phyloP scores from a whole-genome alignment of 2,888 invertebrate genomes.

The Lasioglossum pauxillum region DNA sequence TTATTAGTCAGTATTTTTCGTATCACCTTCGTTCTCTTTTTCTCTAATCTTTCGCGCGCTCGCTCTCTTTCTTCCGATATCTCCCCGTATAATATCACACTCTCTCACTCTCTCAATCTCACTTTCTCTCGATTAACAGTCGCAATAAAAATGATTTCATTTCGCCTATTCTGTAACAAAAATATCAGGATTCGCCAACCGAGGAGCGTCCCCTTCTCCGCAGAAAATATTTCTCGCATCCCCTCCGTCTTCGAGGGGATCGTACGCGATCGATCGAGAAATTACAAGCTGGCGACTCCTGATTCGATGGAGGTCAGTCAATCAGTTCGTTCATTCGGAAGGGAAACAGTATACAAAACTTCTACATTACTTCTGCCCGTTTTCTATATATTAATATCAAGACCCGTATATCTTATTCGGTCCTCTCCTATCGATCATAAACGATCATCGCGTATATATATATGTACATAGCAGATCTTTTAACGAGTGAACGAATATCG shows the following conservation, averaged over 20 bases:
- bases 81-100: conserved; percentile 34
- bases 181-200: conserved; percentile 33
- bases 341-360: conserved; percentile 1
- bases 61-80: conserved; percentile 51
- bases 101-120: conserved; percentile 54
- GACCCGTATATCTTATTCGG: not conserved
- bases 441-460: conserved; percentile 6
- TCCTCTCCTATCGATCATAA: conserved; percentile 6
- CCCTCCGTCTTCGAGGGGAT: not conserved
- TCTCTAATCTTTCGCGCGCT: conserved; percentile 60
- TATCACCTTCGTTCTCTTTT: conserved; percentile 64
- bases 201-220: not conserved
- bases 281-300: not conserved
- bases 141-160: conserved; percentile 74
- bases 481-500: not conserved
- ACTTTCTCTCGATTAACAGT: conserved; percentile 63
- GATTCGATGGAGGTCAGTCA: conserved; percentile 3
- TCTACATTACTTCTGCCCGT: not conserved
- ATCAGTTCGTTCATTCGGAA: conserved; percentile 34
- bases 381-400: not conserved
- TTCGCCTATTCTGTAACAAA: conserved; percentile 74
- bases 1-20: conserved; percentile 69
- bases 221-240: not conserved
- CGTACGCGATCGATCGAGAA: conserved; percentile 11
- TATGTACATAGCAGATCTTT: not conserved